These are phyloP conservation scores for Microcebus jonahi DNA, from an alignment of 2,113 vertebrate genomes.

Conservation along the genomic window DNA sequence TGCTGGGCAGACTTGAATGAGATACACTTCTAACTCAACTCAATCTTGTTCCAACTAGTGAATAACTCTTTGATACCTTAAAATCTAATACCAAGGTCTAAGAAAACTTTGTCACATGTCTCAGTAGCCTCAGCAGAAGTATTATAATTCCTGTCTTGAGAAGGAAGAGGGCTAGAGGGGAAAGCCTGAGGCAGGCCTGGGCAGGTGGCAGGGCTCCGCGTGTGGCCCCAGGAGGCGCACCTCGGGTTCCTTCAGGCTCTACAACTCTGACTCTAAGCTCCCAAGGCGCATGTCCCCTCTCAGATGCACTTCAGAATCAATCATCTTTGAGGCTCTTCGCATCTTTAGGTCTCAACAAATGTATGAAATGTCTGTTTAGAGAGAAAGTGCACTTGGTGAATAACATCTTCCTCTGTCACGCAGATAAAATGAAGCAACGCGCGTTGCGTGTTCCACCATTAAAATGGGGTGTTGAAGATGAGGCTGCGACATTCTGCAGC, in stretches of 20 bases:
- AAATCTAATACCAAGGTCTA: background rate
- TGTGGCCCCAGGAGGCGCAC: no score
- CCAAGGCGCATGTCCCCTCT: fast-evolving
- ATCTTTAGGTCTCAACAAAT: background rate
- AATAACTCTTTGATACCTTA: background rate
- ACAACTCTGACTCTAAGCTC: background rate
- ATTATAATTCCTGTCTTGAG: background rate
- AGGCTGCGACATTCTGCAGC: background rate
- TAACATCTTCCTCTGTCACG: background rate
- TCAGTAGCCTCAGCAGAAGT: background rate
- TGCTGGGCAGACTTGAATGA: background rate
- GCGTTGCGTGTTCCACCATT: background rate
- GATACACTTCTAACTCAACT: constrained; percentile 11
- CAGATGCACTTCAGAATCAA: background rate
- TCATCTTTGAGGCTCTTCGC: background rate
- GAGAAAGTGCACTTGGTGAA: background rate
- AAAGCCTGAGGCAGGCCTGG: background rate
- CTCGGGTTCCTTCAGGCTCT: background rate
- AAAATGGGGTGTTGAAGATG: background rate
- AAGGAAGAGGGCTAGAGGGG: background rate
- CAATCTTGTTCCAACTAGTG: background rate
- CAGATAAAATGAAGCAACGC: background rate
- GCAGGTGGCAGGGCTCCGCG: background rate
- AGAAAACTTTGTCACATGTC: constrained; percentile 3
- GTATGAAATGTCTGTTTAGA: background rate